Evolutionary conservation across 2,888 invertebrate genomes (phyloP).

Genomic region (Mesodorylaimus sp.): DNA sequence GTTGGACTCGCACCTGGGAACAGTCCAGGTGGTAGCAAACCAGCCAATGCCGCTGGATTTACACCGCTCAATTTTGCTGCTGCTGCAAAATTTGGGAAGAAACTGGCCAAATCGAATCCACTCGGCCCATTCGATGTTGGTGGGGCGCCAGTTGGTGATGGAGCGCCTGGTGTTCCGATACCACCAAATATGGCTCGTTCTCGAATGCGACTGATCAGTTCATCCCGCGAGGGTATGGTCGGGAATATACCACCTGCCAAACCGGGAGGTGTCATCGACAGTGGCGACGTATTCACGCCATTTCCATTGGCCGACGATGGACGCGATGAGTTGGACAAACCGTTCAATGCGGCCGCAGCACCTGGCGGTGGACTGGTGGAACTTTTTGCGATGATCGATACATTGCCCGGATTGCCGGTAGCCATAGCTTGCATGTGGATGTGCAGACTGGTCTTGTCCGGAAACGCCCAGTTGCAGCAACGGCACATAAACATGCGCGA

Average conservation of each 20-base stretch:
- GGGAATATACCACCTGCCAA: too few relatives aligned
- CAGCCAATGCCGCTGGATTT: too few relatives aligned
- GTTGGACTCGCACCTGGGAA: background rate
- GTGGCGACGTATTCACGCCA: background rate
- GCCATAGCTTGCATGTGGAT: slow-evolving; percentile 19
- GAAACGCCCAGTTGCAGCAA: slow-evolving; percentile 28
- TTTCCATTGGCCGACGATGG: background rate
- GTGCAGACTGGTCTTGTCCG: slow-evolving; percentile 23
- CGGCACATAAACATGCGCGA: slow-evolving; percentile 29
- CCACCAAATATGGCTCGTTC: slow-evolving; percentile 5
- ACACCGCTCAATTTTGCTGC: background rate
- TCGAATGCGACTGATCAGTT: slow-evolving; percentile 4
- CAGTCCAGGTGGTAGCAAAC: background rate
- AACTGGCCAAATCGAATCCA: background rate
- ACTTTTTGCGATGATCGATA: slow-evolving; percentile 11
- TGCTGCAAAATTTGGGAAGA: background rate
- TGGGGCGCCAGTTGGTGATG: background rate
- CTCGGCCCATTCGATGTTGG: too few relatives aligned
- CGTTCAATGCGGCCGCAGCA: background rate
- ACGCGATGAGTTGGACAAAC: too few relatives aligned
- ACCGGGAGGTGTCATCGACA: too few relatives aligned
- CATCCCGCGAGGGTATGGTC: background rate
- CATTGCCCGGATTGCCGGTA: slow-evolving; percentile 10
- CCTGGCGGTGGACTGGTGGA: slow-evolving; percentile 4
- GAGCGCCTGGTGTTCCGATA: background rate